Evolutionary conservation across 2,797 vertebrate species (phyloP), one percentile per base, ranked within the genome.

Genomic region (Ispidina lecontei): DNA sequence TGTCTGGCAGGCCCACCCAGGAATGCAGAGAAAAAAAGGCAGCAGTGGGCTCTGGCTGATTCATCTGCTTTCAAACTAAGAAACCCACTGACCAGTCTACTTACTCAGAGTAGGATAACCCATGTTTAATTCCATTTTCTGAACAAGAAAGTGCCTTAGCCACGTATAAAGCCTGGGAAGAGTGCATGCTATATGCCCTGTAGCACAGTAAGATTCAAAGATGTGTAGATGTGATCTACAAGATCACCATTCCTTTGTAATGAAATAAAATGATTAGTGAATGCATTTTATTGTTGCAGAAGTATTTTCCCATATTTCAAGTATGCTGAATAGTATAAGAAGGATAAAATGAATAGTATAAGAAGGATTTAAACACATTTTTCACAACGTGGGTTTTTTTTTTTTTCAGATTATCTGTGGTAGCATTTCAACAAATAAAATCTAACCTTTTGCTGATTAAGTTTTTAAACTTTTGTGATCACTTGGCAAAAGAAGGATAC

Each of bases 391-490:
- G n/a, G 22, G 10, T 15, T 65, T 67, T 23, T 75, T 70, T n/a
- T 75, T 52, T n/a, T n/a, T 69, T 16, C n/a, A 70, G 20, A 12
- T 75, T 84, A 12, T 58, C 64, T 82, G 3, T 46, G 21, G 22
- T 37, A 65, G 1, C 8, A 15, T 65, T 84, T 64, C 23, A 93
- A 70, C 22, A 70, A 55, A 68, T 33, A 41, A 43, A 75, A 52
- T 46, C 46, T 64, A 59, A 74, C 0, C 5, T 64, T 77, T 44
- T 69, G 31, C 10, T n/a, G 20, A 64, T 70, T 29, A 67, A 54
- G 9, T 65, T 75, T 86, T 92, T 51, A 84, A 88, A 69, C 18
- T 74, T 76, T 89, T 44, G 15, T 82, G n/a, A 55, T 75, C 39
- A 62, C 12, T 77, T 82, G 14, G 3, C 37, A 58, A 81, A 49